Base-by-base conservation (phyloP, 1,140 invertebrate genomes). In the Colletes gigas region DNA sequence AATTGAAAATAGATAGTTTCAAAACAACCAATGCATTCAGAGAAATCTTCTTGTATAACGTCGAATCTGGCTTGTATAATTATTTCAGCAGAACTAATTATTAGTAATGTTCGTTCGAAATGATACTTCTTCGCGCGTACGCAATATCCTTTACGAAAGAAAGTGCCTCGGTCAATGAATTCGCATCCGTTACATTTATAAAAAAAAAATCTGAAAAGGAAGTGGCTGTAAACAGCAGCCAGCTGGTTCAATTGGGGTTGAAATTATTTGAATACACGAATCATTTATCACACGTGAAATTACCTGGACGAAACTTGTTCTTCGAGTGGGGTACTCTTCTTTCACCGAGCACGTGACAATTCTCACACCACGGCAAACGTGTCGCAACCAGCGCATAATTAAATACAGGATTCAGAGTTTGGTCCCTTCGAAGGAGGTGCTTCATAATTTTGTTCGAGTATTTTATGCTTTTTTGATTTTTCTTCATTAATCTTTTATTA, bases 221-320 rank as follows among this genome's bases (percentile, higher is more conserved):
- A 30, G 47, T 7, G 57, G 30, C 54, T 41, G 50, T 55, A 59
- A 71, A 76, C 60, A 71, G 82, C 15, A 75, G 66, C 17, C 63
- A 75, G 78, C 81, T 65, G 83, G 82, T 85, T 90, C 89, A 90
- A 91, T 90, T 90, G 90, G 89, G 91, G 90, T 92, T 92, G 89
- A 91, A 91, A 91, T 90, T 91, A 93, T 93, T 93, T 91, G 90
- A 92, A 92, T 93, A 91, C 83, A 78, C 80, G 83, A 74, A 78
- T 92, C 92, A 92, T 92, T 92, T 90, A 90, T 93, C 92, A 93
- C 82, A 82, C 75, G 81, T 84, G 66, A 89, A 91, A 89, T 92
- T 91, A 79, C 85, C 88, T 74, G 75, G 83, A 90, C 87, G 84
- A 75, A 90, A 92, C 90, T 89, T 68, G 89, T 88, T 89, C 89